These are phyloP conservation scores for Odontothrips loti DNA, from an alignment of 2,888 invertebrate species.

Conservation along the genomic window DNA sequence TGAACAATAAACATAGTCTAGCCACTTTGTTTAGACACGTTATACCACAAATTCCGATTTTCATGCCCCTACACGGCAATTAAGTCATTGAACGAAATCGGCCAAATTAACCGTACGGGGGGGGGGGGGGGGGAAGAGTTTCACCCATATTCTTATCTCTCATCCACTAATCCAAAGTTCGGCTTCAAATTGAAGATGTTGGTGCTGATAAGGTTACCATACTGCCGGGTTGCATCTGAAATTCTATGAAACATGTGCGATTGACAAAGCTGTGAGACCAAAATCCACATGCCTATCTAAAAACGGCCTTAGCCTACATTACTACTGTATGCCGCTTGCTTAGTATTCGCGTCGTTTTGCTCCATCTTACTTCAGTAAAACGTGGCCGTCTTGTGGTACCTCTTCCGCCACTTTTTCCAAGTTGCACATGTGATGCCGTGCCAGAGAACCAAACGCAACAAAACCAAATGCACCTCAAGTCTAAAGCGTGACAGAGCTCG, in stretches of 20 bases:
- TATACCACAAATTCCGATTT: no score
- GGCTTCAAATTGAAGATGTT: no score
- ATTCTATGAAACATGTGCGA: constrained; percentile 5
- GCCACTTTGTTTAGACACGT: neutral
- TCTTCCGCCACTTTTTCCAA: no score
- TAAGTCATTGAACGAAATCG: no score
- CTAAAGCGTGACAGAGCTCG: constrained; percentile 22
- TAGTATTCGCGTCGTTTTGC: neutral
- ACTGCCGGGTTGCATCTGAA: constrained; percentile 9
- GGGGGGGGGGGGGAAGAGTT: no score
- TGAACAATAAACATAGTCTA: neutral
- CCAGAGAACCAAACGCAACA: constrained; percentile 24
- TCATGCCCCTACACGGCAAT: no score
- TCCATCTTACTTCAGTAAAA: neutral
- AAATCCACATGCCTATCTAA: constrained; percentile 20
- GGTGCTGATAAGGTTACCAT: neutral
- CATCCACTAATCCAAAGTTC: no score
- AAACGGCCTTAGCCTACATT: constrained; percentile 1
- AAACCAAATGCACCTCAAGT: constrained; percentile 21
- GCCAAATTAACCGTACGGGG: no score
- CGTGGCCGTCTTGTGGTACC: no score
- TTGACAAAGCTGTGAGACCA: constrained; percentile 22
- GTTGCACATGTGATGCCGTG: neutral
- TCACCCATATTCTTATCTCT: no score
- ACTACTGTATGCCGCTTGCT: constrained; percentile 14